phyloP scores from a whole-genome alignment of 2,113 vertebrate species.

The Chloropsis cyanopogon region DNA sequence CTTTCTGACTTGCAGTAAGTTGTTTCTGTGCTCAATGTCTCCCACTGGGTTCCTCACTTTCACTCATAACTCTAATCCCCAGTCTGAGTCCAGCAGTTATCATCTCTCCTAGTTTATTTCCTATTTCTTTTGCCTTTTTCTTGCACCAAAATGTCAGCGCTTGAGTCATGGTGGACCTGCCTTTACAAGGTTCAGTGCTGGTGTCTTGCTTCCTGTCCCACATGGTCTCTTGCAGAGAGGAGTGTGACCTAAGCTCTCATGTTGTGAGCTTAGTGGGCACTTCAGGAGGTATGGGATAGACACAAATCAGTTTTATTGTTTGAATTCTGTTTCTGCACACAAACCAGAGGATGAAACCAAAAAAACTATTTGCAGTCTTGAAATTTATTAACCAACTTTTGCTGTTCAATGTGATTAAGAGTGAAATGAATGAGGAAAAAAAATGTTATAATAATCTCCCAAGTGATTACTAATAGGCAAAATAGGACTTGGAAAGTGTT shows the following conservation, averaged over 20 bases:
- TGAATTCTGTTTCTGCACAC: not conserved
- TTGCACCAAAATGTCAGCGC: not conserved
- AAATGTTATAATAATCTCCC: not conserved
- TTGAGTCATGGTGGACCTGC: not conserved
- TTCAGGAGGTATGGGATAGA: not conserved
- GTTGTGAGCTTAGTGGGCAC: not conserved
- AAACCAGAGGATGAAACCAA: not conserved
- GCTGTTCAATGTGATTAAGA: not conserved
- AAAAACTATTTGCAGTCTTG: not conserved
- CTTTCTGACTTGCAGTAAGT: not conserved
- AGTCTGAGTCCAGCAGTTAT: not conserved
- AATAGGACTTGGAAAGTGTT: not conserved
- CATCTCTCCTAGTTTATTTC: not conserved
- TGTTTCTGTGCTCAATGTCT: not conserved
- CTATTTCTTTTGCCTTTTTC: not conserved
- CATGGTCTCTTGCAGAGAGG: not conserved
- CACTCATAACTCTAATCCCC: not conserved
- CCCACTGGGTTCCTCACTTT: not conserved
- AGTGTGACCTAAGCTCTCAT: not conserved
- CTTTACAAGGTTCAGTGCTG: not conserved
- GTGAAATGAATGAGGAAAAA: not conserved
- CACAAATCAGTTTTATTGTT: not conserved
- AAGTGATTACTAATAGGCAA: not conserved
- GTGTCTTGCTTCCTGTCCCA: not conserved
- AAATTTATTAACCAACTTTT: not conserved